Evolutionary conservation across 2,797 vertebrate species (phyloP), one percentile per base, ranked within the genome.

Genomic region (Alca torda): DNA sequence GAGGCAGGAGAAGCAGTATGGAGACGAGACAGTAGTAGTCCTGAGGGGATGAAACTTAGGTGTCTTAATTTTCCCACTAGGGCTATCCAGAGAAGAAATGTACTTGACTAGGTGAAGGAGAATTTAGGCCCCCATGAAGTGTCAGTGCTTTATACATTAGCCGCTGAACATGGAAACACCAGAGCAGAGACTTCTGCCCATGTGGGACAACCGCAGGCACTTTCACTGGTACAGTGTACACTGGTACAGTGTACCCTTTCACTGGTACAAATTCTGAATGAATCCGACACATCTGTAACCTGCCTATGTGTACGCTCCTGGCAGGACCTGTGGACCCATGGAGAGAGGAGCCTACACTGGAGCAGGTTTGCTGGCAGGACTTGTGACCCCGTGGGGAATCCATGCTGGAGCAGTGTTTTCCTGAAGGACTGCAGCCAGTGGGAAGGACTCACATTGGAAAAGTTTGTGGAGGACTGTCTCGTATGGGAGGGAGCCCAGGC

Each of bases 141-240:
- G 5, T 60, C 0, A 0, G 23, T 26, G 12, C 13, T 91, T 78
- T 15, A 2, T 57, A 67, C 17, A 10, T 16, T 20, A 13, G 10
- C 51, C 37, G 39, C 31, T 78, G 60, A 75, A 50, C 2, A 26
- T 20, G 31, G 13, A 35, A 85, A 64, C 11, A 57, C 13, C 12
- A 65, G 28, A 65, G 53, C 8, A 53, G 39, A 9, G n/a, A n/a
- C 10, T 63, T 84, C 20, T 3, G 4, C 25, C 30, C 16, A 17
- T 15, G 8, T 54, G 50, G 50, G 19, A 70, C 25, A 82, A 25
- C 17, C 3, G 8, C 14, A 75, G 35, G 26, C 30, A 33, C 41
- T 88, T 82, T 51, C 26, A 56, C 13, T 54, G 37, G 12, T 16
- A 84, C 20, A 56, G 8, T 45, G 43, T 45, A 45, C 17, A 45